Percentiles rank a stretch among this genome's conserved stretches.
Conservation (phyloP, 2,113 vertebrate species). For the Miniopterus natalensis region DNA sequence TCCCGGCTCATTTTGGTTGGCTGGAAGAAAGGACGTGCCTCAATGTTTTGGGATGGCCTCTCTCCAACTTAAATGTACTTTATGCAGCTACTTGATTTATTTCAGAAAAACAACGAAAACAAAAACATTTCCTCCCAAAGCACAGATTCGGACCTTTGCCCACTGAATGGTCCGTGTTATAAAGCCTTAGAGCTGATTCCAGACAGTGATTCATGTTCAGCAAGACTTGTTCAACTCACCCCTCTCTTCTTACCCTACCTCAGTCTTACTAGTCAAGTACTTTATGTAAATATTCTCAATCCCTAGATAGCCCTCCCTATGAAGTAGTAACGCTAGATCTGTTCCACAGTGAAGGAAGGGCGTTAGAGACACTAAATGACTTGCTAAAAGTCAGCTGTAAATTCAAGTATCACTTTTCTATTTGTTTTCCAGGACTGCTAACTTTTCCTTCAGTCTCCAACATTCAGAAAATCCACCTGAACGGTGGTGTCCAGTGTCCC, state of each 20-base stretch:
- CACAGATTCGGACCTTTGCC: not conserved
- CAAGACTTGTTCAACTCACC: not conserved
- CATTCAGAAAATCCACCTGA: constrained; percentile 11
- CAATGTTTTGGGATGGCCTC: not conserved
- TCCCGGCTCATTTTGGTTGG: not conserved
- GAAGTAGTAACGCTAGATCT: not conserved
- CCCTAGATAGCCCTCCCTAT: not conserved
- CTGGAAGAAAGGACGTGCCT: not conserved
- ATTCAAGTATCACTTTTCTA: not conserved
- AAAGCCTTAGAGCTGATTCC: not conserved
- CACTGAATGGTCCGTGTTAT: not conserved
- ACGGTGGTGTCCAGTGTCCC: no score
- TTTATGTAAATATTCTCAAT: not conserved
- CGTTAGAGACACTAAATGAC: not conserved
- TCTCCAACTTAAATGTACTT: not conserved
- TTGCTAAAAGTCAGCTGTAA: not conserved
- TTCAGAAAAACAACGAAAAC: not conserved
- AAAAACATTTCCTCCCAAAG: not conserved
- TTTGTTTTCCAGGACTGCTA: not conserved
- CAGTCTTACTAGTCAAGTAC: not conserved
- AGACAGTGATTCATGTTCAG: not conserved
- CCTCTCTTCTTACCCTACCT: not conserved
- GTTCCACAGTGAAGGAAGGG: not conserved
- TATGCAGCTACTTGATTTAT: not conserved
- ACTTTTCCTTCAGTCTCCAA: not conserved